Conservation (phyloP, 2,797 vertebrate species). For the Telmatherina bonti region DNA sequence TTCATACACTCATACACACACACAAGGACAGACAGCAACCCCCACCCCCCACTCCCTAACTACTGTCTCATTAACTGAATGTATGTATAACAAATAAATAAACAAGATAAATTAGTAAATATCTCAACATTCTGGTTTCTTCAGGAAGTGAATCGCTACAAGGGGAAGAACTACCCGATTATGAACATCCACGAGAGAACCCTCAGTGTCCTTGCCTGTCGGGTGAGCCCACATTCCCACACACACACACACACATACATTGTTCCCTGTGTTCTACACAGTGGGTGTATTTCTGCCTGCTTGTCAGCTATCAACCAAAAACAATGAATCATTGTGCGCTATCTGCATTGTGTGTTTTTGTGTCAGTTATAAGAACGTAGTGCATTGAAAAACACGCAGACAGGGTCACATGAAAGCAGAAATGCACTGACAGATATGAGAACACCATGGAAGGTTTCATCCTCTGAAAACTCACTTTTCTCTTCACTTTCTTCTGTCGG, state of each 20-base stretch:
- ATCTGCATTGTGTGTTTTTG: constrained; percentile 27
- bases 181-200: constrained; percentile 98
- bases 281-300: constrained; percentile 12
- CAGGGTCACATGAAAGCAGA: neutral
- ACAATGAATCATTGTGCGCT: constrained; percentile 48
- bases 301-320: constrained; percentile 40
- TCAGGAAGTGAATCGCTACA: constrained; percentile 98
- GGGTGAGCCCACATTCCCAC: constrained; percentile 83
- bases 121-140: no score
- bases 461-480: neutral
- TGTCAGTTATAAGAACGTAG: constrained; percentile 8
- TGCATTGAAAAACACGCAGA: neutral
- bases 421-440: neutral
- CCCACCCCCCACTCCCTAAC: no score
- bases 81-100: no score
- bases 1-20: no score
- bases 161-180: constrained; percentile 98
- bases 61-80: no score
- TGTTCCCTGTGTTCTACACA: constrained; percentile 37
- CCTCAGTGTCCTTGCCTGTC: constrained; percentile 94
- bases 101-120: no score
- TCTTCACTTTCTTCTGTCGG: neutral
- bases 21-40: no score
- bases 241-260: neutral
- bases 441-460: neutral